Evolutionary conservation across 2,797 vertebrate species (phyloP).

Genomic region (Aselliscus stoliczkanus): DNA sequence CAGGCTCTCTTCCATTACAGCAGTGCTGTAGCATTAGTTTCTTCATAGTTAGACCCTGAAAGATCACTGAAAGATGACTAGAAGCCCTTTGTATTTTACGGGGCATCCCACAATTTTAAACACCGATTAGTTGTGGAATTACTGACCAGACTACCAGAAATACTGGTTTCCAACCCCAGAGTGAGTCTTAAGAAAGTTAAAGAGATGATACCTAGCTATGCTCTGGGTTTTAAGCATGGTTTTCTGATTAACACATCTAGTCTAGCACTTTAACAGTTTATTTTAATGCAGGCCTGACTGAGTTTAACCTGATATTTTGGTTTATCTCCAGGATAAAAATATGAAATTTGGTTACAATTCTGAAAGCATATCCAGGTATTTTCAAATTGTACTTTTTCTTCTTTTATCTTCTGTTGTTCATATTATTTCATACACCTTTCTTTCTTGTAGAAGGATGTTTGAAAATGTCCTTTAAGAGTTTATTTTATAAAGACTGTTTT

Average conservation of each 20-base stretch:
- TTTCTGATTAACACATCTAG: slow-evolving; percentile 44
- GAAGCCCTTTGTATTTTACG: slow-evolving; percentile 57
- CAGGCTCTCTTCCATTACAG: slow-evolving; percentile 58
- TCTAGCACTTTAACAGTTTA: slow-evolving; percentile 45
- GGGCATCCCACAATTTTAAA: slow-evolving; percentile 61
- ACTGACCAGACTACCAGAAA: slow-evolving; percentile 55
- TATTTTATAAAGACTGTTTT: neutral
- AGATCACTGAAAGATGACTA: slow-evolving; percentile 58
- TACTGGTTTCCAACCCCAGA: slow-evolving; percentile 46
- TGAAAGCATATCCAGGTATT: slow-evolving; percentile 6
- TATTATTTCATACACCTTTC: neutral
- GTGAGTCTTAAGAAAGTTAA: slow-evolving; percentile 32
- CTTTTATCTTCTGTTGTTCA: neutral
- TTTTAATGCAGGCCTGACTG: slow-evolving; percentile 31
- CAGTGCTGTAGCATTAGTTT: slow-evolving; percentile 48
- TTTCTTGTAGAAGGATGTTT: neutral
- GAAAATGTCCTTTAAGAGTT: slow-evolving; percentile 35
- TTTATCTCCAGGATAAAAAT: slow-evolving; percentile 57
- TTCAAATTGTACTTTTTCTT: slow-evolving; percentile 20
- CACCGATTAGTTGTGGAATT: slow-evolving; percentile 58
- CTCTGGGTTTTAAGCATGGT: slow-evolving; percentile 32
- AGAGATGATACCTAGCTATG: slow-evolving; percentile 20
- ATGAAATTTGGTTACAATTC: slow-evolving; percentile 39
- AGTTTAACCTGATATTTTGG: slow-evolving; percentile 49
- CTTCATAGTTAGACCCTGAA: slow-evolving; percentile 60